Conservation (phyloP, 2,797 vertebrate genomes). For the Galago senegalensis region DNA sequence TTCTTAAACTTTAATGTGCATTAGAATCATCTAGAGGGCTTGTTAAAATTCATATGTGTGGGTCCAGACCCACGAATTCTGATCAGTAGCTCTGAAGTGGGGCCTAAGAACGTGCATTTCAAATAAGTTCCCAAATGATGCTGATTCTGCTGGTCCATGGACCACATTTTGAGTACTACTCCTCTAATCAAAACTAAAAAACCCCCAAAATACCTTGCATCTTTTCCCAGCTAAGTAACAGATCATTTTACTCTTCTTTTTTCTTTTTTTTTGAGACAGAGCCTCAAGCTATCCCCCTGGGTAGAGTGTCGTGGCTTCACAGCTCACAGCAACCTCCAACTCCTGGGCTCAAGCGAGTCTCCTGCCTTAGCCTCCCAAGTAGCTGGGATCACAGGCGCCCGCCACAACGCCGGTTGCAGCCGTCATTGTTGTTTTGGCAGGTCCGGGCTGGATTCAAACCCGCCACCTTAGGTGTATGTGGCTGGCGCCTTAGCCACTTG, state of each 20-base stretch:
- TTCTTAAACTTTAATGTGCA: constrained; percentile 12
- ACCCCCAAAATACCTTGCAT: not conserved
- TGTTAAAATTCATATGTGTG: not conserved
- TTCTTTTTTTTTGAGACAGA: too few relatives aligned
- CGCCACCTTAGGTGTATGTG: too few relatives aligned
- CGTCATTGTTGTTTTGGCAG: too few relatives aligned
- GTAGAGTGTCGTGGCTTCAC: too few relatives aligned
- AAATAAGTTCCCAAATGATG: not conserved
- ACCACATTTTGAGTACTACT: not conserved
- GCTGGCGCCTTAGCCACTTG: too few relatives aligned
- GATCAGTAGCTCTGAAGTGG: not conserved
- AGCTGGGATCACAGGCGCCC: too few relatives aligned
- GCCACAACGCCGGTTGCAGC: too few relatives aligned
- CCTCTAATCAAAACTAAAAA: not conserved
- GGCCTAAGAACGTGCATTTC: not conserved
- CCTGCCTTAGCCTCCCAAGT: too few relatives aligned
- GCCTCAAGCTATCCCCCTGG: too few relatives aligned
- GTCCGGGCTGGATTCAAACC: too few relatives aligned
- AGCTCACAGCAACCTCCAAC: too few relatives aligned
- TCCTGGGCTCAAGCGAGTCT: too few relatives aligned
- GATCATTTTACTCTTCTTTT: not conserved
- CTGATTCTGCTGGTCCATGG: not conserved
- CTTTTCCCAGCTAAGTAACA: not conserved
- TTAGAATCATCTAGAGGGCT: not conserved
- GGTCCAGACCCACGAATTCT: not conserved